Percentiles rank a stretch among this genome's conserved stretches.
Conservation (phyloP, 2,113 vertebrate species). For the Ellobius talpinus region DNA sequence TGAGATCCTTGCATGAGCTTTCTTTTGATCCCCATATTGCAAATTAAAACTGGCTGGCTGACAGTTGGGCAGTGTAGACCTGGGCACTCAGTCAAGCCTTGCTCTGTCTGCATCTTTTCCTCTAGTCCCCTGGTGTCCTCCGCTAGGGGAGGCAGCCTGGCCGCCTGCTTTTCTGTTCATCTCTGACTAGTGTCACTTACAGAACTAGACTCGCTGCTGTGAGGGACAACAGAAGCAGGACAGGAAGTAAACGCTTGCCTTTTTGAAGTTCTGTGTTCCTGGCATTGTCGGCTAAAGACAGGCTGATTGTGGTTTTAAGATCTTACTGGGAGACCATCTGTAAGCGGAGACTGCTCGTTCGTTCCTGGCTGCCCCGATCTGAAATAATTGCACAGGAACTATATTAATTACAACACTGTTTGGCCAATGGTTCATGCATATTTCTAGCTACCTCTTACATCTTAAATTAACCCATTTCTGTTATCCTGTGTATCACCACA, state of each 20-base stretch:
- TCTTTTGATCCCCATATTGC: not conserved
- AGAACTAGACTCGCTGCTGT: fast-evolving
- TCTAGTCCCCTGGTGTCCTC: not conserved
- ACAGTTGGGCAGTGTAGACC: too few relatives aligned
- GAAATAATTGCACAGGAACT: too few relatives aligned
- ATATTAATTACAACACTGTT: too few relatives aligned
- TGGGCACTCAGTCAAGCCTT: not conserved
- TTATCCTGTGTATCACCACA: too few relatives aligned
- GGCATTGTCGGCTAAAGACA: not conserved
- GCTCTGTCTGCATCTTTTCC: not conserved
- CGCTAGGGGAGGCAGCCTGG: not conserved
- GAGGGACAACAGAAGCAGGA: not conserved
- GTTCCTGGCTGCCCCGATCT: too few relatives aligned
- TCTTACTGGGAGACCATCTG: fast-evolving
- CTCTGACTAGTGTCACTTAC: too few relatives aligned
- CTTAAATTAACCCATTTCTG: too few relatives aligned
- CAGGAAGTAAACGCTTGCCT: fast-evolving
- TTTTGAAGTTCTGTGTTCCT: not conserved
- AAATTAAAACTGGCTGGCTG: not conserved
- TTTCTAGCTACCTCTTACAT: too few relatives aligned
- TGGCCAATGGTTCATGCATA: too few relatives aligned
- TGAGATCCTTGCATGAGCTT: not conserved
- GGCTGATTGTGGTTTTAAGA: not conserved
- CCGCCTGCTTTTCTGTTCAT: not conserved
- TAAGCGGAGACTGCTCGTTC: too few relatives aligned